Base-by-base conservation (phyloP, 1,140 invertebrate species). In the Pogonomyrmex californicus region DNA sequence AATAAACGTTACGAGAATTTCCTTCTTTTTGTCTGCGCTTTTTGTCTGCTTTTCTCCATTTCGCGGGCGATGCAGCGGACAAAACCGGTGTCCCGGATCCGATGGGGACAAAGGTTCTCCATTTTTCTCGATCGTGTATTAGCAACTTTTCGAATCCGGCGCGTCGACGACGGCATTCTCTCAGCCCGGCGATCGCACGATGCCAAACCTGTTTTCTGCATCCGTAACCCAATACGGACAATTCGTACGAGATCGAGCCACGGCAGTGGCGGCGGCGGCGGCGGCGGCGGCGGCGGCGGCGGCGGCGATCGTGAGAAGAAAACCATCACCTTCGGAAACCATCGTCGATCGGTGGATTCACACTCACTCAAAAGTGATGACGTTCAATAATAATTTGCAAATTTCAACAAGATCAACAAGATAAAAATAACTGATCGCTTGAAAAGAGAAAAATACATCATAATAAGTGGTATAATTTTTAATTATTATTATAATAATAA, bases 121-220 rank as follows among this genome's bases (percentile, higher is more conserved):
- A 83, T 73, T 83, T 83, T 83, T 83, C 54, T 30, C 68, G 54
- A 83, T 83, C 66, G 17, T 82, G 30, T 83, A 83, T 83, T 73
- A 83, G 68, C 62, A 73, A 60, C 79, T 73, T 14, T n/a, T 58
- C 33, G 54, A 60, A 73, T 66, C 65, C 56, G 75, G 47, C 75
- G 75, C 75, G 56, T 68, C 41, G 41, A 1, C 23, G 38, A 41
- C 70, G 70, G 51, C n/a, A 33, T 38, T 65, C 23, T 66, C 49
- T 41, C 36, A 51, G 4, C 51, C 36, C 49, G 49, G 49, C 49
- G 60, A 36, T 54, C 41, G 58, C 41, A 68, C 65, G 73, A 87
- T 78, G 14, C 62, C 17, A 90, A 90, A 90, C 89, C 88, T 60
- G 88, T 90, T 90, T 73, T 75, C 58, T 33, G 60, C 44, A 76